These are phyloP conservation scores for Petrolisthes manimaculis DNA, from an alignment of 2,888 invertebrate genomes.

Conservation along the genomic window DNA sequence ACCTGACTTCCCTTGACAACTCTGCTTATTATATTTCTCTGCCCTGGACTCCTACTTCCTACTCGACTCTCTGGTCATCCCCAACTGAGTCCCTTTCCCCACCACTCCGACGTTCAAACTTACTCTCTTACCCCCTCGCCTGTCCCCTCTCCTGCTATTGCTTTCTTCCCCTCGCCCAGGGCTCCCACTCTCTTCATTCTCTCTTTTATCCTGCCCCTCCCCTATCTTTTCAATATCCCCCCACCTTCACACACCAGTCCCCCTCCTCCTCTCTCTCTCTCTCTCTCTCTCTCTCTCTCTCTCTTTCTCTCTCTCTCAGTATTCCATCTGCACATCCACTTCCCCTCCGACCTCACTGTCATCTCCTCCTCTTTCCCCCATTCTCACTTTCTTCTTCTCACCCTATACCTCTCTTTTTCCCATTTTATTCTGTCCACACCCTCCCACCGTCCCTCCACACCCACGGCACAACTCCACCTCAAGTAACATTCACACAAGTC, in stretches of 20 bases:
- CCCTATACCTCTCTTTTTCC: no score
- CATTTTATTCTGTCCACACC: no score
- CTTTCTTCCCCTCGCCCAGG: not conserved
- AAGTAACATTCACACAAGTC: no score
- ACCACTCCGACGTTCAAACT: not conserved
- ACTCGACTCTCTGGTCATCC: not conserved
- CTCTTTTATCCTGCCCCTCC: not conserved
- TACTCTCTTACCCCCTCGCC: not conserved
- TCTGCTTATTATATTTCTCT: not conserved
- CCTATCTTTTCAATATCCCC: not conserved
- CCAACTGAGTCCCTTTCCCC: not conserved
- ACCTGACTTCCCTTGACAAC: no score
- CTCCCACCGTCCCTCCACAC: no score
- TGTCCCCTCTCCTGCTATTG: not conserved
- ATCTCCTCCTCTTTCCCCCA: no score
- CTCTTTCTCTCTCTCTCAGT: not conserved
- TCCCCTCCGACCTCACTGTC: no score
- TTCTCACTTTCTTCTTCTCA: no score
- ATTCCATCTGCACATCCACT: no score
- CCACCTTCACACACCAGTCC: not conserved
- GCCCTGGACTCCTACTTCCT: not conserved
- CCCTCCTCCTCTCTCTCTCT: not conserved
- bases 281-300: constrained; percentile 1
- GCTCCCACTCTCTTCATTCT: not conserved
- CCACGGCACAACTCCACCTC: no score